Evolutionary conservation across 1,140 invertebrate genomes (phyloP), one percentile per base, ranked within the genome.

Genomic region (Drosophila sp.): DNA sequence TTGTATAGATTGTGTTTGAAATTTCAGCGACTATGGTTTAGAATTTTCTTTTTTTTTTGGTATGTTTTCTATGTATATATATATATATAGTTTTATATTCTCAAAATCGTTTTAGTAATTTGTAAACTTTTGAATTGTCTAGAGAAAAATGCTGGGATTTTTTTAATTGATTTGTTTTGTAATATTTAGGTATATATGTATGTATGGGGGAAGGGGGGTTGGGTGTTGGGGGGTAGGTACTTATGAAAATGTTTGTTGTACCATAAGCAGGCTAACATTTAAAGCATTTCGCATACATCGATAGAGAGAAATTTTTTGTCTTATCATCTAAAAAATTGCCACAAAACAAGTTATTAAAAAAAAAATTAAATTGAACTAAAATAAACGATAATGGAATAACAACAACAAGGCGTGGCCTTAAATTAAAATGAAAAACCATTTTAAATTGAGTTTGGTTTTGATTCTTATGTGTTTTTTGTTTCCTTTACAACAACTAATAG

Each of bases 211-310:
- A 17, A 35, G 33, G 33, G 41, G 44, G 5, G 27, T 50, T 27
- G 23, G 7, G 10, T 6, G 44, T 3, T 8, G 7, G 8, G 72
- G 72, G 70, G 70, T 84, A 89, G 84, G 84, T 89, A 89, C 84
- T 84, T 75, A 79, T 80, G 84, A 61, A 79, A 89, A 72, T 70
- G 57, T 60, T 89, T 89, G 60, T 89, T 89, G 84, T 89, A 89
- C 84, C 84, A 72, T 79, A 89, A 89, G 84, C 84, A 89, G 84
- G 84, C 80, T 89, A 89, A 87, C 84, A 87, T 84, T 89, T 80
- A 87, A 87, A 87, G 84, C 84, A 70, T 86, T 58, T 76, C 69
- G 84, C 76, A 74, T 75, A 89, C 69, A 86, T 82, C 35, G 55
- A 84, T 69, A 74, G 58, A 79, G 44, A 70, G 65, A 70, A 66